Percentiles rank a stretch among this genome's conserved stretches.
These are phyloP conservation scores for Deladenus siricidicola DNA, from an alignment of 2,888 invertebrate genomes.

Conservation along the genomic window DNA sequence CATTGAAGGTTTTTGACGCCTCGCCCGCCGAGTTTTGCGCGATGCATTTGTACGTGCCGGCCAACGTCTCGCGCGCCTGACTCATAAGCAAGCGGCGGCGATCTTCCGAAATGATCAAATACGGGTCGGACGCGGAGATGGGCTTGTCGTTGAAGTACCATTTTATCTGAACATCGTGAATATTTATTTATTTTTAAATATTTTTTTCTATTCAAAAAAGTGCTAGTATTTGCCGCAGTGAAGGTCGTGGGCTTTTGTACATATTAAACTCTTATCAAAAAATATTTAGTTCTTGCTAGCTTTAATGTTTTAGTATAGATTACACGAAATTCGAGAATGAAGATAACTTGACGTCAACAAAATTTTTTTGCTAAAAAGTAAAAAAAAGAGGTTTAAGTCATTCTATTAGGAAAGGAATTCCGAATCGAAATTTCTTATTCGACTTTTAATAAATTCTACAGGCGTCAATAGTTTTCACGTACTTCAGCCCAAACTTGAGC, in stretches of 20 bases:
- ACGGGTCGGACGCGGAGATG: constrained; percentile 25
- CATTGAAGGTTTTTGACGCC: constrained; percentile 46
- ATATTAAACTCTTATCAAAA: too few relatives aligned
- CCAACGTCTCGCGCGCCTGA: constrained; percentile 31
- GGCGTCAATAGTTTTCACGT: too few relatives aligned
- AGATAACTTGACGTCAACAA: too few relatives aligned
- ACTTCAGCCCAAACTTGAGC: too few relatives aligned
- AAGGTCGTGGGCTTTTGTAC: not conserved
- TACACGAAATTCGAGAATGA: too few relatives aligned
- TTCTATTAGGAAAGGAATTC: too few relatives aligned
- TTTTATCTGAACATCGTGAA: constrained; percentile 5
- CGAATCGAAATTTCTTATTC: too few relatives aligned
- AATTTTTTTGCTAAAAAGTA: too few relatives aligned
- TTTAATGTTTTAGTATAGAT: too few relatives aligned
- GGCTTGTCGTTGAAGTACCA: constrained; percentile 40
- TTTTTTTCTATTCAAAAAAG: not conserved
- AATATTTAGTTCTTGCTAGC: too few relatives aligned
- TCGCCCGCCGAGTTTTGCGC: constrained; percentile 50
- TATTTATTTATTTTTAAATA: not conserved
- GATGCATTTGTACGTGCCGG: constrained; percentile 51
- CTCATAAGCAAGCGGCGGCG: constrained; percentile 40
- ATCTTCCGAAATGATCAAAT: constrained; percentile 43
- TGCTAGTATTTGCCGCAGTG: not conserved
- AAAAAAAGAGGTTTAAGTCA: too few relatives aligned
- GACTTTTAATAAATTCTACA: too few relatives aligned